phyloP scores from a whole-genome alignment of 1,140 invertebrate species.

The Drosophila auraria region DNA sequence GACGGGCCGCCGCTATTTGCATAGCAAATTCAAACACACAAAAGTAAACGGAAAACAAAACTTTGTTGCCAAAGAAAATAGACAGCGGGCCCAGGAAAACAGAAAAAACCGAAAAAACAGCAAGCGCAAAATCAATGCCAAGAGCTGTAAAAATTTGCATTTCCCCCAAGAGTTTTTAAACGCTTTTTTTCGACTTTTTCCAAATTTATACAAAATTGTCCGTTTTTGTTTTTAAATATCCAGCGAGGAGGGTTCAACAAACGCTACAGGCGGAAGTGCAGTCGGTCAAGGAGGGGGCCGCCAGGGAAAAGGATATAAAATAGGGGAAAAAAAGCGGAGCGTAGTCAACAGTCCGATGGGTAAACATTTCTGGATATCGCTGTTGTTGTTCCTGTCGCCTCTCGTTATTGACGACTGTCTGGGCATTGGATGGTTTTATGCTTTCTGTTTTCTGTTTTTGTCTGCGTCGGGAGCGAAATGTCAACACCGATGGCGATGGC shows the following conservation, averaged over 20 bases:
- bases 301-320: slow-evolving; percentile 39
- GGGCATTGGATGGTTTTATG: slow-evolving; percentile 41
- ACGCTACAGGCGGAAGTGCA: slow-evolving; percentile 72
- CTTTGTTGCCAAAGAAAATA: slow-evolving; percentile 66
- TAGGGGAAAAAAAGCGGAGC: slow-evolving; percentile 34
- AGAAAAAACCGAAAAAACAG: slow-evolving; percentile 16
- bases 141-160: slow-evolving; percentile 78
- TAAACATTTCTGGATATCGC: slow-evolving; percentile 43
- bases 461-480: slow-evolving; percentile 50
- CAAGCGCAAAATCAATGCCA: slow-evolving; percentile 76
- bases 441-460: slow-evolving; percentile 64
- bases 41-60: slow-evolving; percentile 68
- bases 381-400: slow-evolving; percentile 14
- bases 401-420: slow-evolving; percentile 75
- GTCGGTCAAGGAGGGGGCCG: slow-evolving; percentile 42
- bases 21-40: slow-evolving; percentile 74
- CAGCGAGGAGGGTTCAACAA: slow-evolving; percentile 61
- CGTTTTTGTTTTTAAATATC: slow-evolving; percentile 66
- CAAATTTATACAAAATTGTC: slow-evolving; percentile 52
- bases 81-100: slow-evolving; percentile 18
- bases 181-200: slow-evolving; percentile 39
- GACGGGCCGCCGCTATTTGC: slow-evolving; percentile 57
- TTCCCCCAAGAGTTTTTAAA: slow-evolving; percentile 60
- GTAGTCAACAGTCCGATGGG: slow-evolving; percentile 56
- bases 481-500: slow-evolving; percentile 45